A percentile compares a stretch with the other conserved stretches of the same genome.
Conservation (phyloP, 2,888 invertebrate species). For the Elmis aenea region DNA sequence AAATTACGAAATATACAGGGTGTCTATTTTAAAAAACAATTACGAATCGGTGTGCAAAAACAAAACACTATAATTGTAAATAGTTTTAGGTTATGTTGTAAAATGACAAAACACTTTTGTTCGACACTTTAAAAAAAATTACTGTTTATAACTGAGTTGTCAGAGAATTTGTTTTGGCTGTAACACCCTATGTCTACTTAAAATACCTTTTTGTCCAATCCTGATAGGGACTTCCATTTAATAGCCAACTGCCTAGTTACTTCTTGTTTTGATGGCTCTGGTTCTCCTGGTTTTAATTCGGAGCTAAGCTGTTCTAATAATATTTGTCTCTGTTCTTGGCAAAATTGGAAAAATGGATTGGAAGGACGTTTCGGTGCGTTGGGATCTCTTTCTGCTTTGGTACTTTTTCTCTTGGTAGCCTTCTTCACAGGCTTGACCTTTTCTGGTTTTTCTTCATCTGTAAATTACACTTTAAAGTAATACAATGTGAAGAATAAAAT, state of each 20-base stretch:
- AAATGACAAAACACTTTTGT: too few relatives aligned
- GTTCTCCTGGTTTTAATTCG: constrained; percentile 54
- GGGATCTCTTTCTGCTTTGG: constrained; percentile 59
- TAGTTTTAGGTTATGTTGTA: too few relatives aligned
- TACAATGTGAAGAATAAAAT: constrained; percentile 1
- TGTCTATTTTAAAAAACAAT: too few relatives aligned
- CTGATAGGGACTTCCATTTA: constrained; percentile 65
- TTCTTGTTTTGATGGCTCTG: constrained; percentile 70
- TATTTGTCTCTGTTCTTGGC: constrained; percentile 71
- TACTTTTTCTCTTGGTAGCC: constrained; percentile 55
- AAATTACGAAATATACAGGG: too few relatives aligned
- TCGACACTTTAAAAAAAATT: too few relatives aligned
- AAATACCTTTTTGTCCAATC: constrained; percentile 68
- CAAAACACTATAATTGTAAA: too few relatives aligned
- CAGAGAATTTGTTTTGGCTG: too few relatives aligned
- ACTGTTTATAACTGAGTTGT: too few relatives aligned
- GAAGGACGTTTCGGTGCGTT: constrained; percentile 75
- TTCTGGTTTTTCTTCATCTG: constrained; percentile 34
- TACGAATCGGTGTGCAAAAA: too few relatives aligned
- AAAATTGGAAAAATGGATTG: constrained; percentile 77
- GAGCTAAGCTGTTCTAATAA: constrained; percentile 61
- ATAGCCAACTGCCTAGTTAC: constrained; percentile 69
- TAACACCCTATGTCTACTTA: too few relatives aligned
- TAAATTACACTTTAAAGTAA: constrained; percentile 13
- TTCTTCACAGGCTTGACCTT: constrained; percentile 36